A percentile compares a stretch with the other conserved stretches of the same genome.
Conservation (phyloP, 2,888 invertebrate species). For the Adela reaumurella region DNA sequence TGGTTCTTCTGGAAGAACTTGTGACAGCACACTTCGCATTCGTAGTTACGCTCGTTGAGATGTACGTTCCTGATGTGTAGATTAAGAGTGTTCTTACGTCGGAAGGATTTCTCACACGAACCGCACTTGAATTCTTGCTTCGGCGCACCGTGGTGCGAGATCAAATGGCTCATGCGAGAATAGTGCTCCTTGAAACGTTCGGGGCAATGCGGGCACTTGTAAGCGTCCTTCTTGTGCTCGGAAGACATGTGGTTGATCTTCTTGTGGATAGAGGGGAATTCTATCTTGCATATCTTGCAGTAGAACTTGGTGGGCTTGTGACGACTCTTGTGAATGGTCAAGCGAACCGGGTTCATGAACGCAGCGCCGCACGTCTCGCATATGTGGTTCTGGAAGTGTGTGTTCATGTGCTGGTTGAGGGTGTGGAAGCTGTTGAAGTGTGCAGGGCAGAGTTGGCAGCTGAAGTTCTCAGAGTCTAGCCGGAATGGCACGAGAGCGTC, state of each 20-base stretch:
- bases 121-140: slow-evolving; percentile 30
- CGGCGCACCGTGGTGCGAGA: slow-evolving; percentile 25
- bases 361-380: slow-evolving; percentile 5
- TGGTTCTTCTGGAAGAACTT: slow-evolving; percentile 38
- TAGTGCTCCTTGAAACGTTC: slow-evolving; percentile 45
- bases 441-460: slow-evolving; percentile 31
- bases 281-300: neutral
- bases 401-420: slow-evolving; percentile 11
- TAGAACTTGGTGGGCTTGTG: neutral
- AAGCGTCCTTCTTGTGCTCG: neutral
- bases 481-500: neutral
- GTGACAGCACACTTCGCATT: slow-evolving; percentile 33
- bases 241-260: neutral
- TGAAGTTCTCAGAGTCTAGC: slow-evolving; percentile 11
- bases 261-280: neutral
- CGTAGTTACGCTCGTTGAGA: slow-evolving; percentile 33
- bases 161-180: slow-evolving; percentile 34
- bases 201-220: slow-evolving; percentile 41
- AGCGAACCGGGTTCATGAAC: neutral
- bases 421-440: slow-evolving; percentile 33
- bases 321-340: neutral
- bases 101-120: slow-evolving; percentile 29
- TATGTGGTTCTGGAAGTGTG: slow-evolving; percentile 5
- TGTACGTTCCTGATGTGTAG: slow-evolving; percentile 39
- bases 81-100: slow-evolving; percentile 40